Conservation (phyloP, 2,113 vertebrate species). For the Actenoides hombroni region DNA sequence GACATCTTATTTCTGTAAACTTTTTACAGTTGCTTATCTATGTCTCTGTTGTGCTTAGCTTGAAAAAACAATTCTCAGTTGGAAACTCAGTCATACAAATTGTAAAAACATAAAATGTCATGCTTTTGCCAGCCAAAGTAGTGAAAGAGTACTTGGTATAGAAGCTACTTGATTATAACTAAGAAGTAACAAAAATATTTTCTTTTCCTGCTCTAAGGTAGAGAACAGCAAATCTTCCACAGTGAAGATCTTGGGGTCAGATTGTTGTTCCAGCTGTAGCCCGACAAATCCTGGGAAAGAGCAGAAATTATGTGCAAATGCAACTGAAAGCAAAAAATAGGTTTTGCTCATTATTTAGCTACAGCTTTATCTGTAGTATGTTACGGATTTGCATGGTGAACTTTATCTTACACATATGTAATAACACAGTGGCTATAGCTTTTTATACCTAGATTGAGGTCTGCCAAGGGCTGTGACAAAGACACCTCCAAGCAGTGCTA, state of each 20-base stretch:
- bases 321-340: neutral
- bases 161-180: neutral
- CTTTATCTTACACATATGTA: neutral
- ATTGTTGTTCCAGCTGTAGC: neutral
- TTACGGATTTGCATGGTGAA: neutral
- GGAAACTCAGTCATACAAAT: neutral
- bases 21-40: neutral
- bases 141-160: neutral
- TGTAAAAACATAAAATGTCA: neutral
- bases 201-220: neutral
- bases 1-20: neutral
- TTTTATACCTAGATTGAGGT: neutral
- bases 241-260: neutral
- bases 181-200: neutral
- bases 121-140: neutral
- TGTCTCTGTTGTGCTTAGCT: neutral
- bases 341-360: neutral
- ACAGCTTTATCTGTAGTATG: neutral
- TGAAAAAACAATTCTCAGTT: neutral
- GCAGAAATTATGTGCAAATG: neutral
- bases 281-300: neutral
- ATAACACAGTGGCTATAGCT: neutral
- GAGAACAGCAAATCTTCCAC: neutral
- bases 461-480: neutral
- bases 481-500: neutral